Conservation (phyloP, 2,113 vertebrate species). For the Eulemur rufifrons region DNA sequence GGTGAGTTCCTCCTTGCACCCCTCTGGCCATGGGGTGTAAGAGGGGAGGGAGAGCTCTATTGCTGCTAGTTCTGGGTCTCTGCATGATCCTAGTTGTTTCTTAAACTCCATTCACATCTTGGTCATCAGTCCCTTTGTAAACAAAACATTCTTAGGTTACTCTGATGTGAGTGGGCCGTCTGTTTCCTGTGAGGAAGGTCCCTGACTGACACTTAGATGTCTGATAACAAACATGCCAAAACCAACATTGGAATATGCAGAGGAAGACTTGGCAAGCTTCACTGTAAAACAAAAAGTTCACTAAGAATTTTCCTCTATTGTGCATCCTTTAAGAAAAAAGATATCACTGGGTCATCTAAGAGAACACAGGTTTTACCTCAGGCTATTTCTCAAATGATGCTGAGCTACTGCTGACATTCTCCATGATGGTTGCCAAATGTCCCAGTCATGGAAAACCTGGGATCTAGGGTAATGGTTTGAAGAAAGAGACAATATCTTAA, state of each 20-base stretch:
- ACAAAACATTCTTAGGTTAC: constrained; percentile 37
- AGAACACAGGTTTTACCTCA: neutral
- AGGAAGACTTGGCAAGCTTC: constrained; percentile 41
- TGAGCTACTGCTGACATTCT: neutral
- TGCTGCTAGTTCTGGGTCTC: neutral
- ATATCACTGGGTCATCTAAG: constrained; percentile 9
- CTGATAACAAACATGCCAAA: constrained; percentile 64
- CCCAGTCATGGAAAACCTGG: neutral
- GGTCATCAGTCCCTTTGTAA: constrained; percentile 55
- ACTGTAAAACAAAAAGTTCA: neutral
- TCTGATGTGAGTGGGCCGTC: constrained; percentile 62
- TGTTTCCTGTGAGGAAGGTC: constrained; percentile 72
- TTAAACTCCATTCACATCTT: constrained; percentile 48
- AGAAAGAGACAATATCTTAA: neutral
- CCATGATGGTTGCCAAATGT: neutral
- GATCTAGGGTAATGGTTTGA: neutral
- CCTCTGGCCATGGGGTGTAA: neutral
- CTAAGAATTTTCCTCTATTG: constrained; percentile 45
- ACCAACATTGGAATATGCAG: constrained; percentile 57
- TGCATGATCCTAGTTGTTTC: constrained; percentile 5
- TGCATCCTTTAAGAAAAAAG: constrained; percentile 24
- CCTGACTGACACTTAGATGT: constrained; percentile 48
- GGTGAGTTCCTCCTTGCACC: neutral
- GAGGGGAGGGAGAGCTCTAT: neutral
- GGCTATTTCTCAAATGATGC: constrained; percentile 39